These are phyloP conservation scores for Microctenopoma steveboyesi DNA, from an alignment of 2,797 vertebrate genomes.

Conservation along the genomic window DNA sequence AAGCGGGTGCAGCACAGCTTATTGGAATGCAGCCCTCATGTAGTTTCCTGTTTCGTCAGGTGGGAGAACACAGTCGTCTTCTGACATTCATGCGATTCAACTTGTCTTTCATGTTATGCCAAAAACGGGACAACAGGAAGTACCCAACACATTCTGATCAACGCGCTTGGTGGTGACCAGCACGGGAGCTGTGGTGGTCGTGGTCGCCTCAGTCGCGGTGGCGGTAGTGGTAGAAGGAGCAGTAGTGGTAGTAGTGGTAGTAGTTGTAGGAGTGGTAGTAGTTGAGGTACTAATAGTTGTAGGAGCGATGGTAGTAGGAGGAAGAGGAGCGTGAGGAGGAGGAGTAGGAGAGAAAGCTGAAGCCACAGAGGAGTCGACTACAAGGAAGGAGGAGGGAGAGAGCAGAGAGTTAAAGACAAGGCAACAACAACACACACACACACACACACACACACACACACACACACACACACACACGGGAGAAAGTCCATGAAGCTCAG, in stretches of 20 bases:
- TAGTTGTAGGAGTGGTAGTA: slow-evolving; percentile 65
- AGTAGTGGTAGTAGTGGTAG: slow-evolving; percentile 71
- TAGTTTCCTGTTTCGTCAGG: slow-evolving; percentile 57
- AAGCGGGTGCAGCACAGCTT: slow-evolving; percentile 49
- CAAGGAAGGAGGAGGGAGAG: slow-evolving; percentile 81
- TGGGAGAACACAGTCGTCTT: slow-evolving; percentile 43
- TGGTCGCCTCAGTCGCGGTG: slow-evolving; percentile 76
- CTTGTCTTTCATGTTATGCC: not conserved
- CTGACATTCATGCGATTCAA: not conserved
- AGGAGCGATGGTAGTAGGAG: slow-evolving; percentile 77
- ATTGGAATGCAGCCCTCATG: slow-evolving; percentile 62
- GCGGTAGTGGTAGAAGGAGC: slow-evolving; percentile 70
- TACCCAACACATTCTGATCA: slow-evolving; percentile 81
- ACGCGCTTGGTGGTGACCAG: slow-evolving; percentile 73
- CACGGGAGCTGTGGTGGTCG: slow-evolving; percentile 62
- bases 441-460: slow-evolving; percentile 37
- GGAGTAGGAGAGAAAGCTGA: slow-evolving; percentile 80
- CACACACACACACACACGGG: too few species aligned
- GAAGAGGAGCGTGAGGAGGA: slow-evolving; percentile 70
- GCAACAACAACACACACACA: slow-evolving; percentile 45
- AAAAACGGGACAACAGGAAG: slow-evolving; percentile 56
- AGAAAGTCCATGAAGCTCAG: slow-evolving; percentile 8
- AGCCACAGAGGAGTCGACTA: slow-evolving; percentile 79
- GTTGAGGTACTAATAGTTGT: slow-evolving; percentile 79
- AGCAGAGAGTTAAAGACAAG: slow-evolving; percentile 78